Conservation (phyloP, 2,797 vertebrate species). For the Pangasius djambal region DNA sequence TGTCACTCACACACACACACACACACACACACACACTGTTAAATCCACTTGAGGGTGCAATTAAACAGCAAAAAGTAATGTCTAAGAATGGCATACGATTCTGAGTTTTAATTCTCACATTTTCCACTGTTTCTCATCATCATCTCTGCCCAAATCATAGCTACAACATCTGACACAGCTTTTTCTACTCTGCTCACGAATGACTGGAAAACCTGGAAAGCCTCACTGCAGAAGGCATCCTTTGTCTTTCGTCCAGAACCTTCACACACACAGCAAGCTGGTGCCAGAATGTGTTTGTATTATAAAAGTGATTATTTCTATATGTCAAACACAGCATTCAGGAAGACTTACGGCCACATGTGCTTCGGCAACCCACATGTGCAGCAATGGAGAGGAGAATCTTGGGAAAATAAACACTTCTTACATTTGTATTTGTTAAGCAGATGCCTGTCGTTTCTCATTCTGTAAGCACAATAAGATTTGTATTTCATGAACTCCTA, state of each 20-base stretch:
- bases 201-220: slow-evolving; percentile 49
- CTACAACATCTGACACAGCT: slow-evolving; percentile 39
- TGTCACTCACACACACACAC: not conserved
- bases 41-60: not conserved
- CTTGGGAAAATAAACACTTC: slow-evolving; percentile 60
- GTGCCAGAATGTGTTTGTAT: slow-evolving; percentile 62
- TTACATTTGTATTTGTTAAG: slow-evolving; percentile 59
- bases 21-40: not conserved
- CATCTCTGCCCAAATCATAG: slow-evolving; percentile 19
- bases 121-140: slow-evolving; percentile 9
- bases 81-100: not conserved
- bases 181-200: slow-evolving; percentile 38
- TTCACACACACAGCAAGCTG: slow-evolving; percentile 47
- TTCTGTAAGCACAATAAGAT: slow-evolving; percentile 52
- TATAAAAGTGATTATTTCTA: slow-evolving; percentile 70
- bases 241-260: slow-evolving; percentile 55
- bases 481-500: slow-evolving; percentile 24
- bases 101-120: slow-evolving; percentile 14
- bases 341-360: slow-evolving; percentile 56
- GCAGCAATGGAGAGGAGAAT: slow-evolving; percentile 48
- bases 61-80: not conserved
- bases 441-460: slow-evolving; percentile 59
- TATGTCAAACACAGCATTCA: slow-evolving; percentile 71
- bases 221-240: slow-evolving; percentile 50
- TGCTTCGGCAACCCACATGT: slow-evolving; percentile 50